Percentiles rank a stretch among this genome's conserved stretches.
Conservation (phyloP, 2,113 vertebrate species). For the Manacus vitellinus region DNA sequence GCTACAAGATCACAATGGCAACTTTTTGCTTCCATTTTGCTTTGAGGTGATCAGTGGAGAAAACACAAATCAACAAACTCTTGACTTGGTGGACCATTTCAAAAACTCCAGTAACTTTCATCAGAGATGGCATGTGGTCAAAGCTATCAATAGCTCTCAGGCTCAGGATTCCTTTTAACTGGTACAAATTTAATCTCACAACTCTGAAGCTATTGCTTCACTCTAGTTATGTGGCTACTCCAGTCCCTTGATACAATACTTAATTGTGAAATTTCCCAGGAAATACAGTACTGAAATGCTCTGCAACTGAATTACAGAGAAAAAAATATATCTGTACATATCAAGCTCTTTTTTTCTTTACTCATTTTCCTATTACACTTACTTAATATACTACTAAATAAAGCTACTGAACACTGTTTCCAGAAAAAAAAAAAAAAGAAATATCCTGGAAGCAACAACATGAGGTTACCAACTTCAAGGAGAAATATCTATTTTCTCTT, state of each 20-base stretch:
- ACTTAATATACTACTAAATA: background rate
- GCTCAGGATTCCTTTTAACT: background rate
- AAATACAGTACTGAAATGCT: background rate
- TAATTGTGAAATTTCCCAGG: background rate
- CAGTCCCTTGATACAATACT: background rate
- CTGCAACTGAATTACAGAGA: background rate
- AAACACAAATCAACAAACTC: background rate
- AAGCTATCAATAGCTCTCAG: background rate
- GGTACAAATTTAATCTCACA: background rate
- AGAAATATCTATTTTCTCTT: background rate
- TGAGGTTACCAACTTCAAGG: background rate
- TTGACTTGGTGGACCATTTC: background rate
- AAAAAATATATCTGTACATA: background rate
- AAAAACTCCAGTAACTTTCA: background rate
- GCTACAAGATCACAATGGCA: background rate
- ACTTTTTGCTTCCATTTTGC: background rate
- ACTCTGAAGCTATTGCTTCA: background rate
- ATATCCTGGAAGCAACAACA: background rate
- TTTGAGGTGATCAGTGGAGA: background rate
- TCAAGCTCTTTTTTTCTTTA: background rate
- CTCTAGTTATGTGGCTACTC: background rate
- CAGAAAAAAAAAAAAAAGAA: background rate
- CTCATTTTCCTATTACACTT: background rate
- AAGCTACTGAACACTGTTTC: background rate
- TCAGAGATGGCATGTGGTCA: background rate